These are phyloP conservation scores for Pardalotus punctatus DNA, from an alignment of 2,113 vertebrate species.

Conservation along the genomic window DNA sequence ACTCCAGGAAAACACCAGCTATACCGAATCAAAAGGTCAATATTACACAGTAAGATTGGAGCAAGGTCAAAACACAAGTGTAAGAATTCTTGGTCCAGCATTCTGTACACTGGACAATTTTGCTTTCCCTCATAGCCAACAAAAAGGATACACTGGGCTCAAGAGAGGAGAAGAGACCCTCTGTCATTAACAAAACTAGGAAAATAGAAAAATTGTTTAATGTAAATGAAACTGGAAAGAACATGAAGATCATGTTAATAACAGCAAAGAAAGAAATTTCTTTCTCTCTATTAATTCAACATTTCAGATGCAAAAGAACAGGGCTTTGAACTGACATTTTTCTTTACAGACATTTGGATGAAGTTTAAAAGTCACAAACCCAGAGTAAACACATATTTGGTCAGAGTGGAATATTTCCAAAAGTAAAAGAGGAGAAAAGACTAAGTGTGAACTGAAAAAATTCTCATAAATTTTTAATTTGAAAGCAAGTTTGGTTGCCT, in stretches of 20 bases:
- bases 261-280: slow-evolving; percentile 4
- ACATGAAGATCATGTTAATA: neutral
- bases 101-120: neutral
- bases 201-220: neutral
- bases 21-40: neutral
- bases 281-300: neutral
- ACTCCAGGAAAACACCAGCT: neutral
- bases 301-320: neutral
- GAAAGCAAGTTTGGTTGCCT: neutral
- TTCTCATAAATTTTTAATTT: neutral
- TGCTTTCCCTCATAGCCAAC: neutral
- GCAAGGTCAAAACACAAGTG: neutral
- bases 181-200: neutral
- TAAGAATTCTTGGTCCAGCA: neutral
- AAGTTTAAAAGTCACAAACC: slow-evolving; percentile 30
- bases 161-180: slow-evolving; percentile 43
- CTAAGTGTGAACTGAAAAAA: neutral
- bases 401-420: neutral
- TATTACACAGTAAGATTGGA: neutral
- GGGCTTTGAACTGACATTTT: neutral
- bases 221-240: neutral
- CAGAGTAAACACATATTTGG: neutral
- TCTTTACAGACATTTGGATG: neutral
- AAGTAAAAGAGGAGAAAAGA: neutral
- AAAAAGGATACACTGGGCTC: neutral